Percentiles rank a stretch among this genome's conserved stretches.
Evolutionary conservation across 2,797 vertebrate species (phyloP).

Genomic region (Bryconaethiops microstoma): DNA sequence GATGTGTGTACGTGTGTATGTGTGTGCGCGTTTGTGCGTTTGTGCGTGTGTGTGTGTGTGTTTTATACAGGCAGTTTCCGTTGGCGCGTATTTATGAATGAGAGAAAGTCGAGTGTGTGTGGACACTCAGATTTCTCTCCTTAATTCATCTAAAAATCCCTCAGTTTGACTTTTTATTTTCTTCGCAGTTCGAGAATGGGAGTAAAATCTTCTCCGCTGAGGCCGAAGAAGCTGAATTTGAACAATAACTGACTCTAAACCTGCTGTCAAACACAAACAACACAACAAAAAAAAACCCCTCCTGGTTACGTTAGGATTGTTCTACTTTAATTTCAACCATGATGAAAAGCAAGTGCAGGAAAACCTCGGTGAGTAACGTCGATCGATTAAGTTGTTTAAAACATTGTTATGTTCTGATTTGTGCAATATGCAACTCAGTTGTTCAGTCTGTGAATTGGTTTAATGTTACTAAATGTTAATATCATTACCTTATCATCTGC

Average conservation of each 20-base stretch:
- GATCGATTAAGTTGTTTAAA: background rate
- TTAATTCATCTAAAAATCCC: background rate
- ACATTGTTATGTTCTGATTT: too few species aligned
- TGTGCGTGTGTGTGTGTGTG: background rate
- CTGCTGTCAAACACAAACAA: background rate
- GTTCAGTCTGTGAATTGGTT: too few species aligned
- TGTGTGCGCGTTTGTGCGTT: background rate
- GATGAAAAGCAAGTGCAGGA: constrained; percentile 47
- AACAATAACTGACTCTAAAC: background rate
- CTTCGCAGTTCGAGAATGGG: background rate
- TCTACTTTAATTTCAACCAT: constrained; percentile 10
- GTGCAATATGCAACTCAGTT: too few species aligned
- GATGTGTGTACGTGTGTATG: background rate
- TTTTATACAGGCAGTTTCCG: background rate
- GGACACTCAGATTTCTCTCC: background rate
- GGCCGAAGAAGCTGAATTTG: background rate
- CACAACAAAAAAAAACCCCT: too few species aligned
- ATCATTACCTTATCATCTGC: too few species aligned
- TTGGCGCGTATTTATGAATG: constrained; percentile 30
- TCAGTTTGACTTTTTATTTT: background rate
- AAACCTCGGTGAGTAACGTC: constrained; percentile 35
- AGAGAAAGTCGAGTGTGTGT: too few species aligned
- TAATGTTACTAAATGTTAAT: too few species aligned
- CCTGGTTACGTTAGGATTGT: too few species aligned
- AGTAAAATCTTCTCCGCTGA: background rate